Evolutionary conservation across 2,888 invertebrate species (phyloP), one percentile per base, ranked within the genome.

Genomic region (Drosophila imparisetae): DNA sequence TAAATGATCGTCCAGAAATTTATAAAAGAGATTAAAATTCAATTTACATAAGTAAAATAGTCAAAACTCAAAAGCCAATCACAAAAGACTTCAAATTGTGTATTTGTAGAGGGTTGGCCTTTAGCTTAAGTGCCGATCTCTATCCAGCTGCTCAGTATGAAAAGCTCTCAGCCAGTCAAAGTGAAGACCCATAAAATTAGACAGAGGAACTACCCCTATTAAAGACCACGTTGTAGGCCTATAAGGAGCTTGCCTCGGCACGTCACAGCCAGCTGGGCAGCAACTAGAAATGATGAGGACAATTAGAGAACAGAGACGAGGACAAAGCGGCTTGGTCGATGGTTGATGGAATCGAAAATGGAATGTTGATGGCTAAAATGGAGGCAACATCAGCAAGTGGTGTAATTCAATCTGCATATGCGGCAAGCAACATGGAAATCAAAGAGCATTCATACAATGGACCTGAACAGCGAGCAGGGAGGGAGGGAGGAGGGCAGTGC

Each of bases 351-450:
- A 53, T 45, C 27, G 60, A n/a, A 57, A 58, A 36, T 45, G 66
- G 59, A 57, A 57, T 57, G 29, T 45, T 21, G 38, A 38, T 42
- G 61, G 63, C 49, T 11, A 71, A 59, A 63, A 70, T 67, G 75
- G 73, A 72, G 73, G 76, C 70, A 45, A 45, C 45, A 24, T 24
- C 45, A 73, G 71, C 70, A 82, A 76, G 74, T 76, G 87, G 69
- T 77, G 91, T 87, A 87, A 87, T 90, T 90, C 76, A 90, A 87
- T 87, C 90, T 90, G 86, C 90, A 87, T 86, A 89, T 38, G 29
- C 73, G 70, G 70, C 82, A 78, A 21, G 58, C 54, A 45, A 48
- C 49, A 69, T 74, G 66, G 72, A 73, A 84, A 89, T 76, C 90
- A 84, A 69, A 78, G 78, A 70, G 66, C 68, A 40, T 24, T 18